Evolutionary conservation across 1,140 invertebrate genomes (phyloP), one percentile per base, ranked within the genome.

Genomic region (Lepidurus apus): DNA sequence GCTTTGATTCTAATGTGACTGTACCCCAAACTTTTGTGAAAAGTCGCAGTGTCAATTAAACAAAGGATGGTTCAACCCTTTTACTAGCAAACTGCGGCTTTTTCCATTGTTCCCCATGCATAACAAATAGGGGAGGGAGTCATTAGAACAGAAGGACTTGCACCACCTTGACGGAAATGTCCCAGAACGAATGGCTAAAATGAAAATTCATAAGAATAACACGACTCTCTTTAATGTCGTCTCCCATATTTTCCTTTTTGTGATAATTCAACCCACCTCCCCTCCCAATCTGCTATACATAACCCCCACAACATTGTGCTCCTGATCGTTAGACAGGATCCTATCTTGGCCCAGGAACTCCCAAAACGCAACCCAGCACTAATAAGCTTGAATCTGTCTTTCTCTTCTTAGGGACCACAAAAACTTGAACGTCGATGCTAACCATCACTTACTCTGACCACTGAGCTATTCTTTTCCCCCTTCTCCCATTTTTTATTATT

Each of bases 101-200:
- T 65, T 65, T 65, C 53, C 21, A 65, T 65, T 65, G 53, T 65
- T 65, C 21, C 17, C 53, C 53, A 65, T 65, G 53, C 53, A 65
- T 65, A 65, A 65, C 53, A 65, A 65, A 65, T 65, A 65, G 53
- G 53, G 53, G 53, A 65, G 53, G 53, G 53, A 65, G 17, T 21
- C 53, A 65, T 65, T 34, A 65, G 21, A n/a, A 65, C 13, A 65
- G 53, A 65, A 65, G 53, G 53, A 65, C 53, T 21, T 65, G 53
- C 53, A 65, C 53, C 53, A 65, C 53, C 53, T 65, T 65, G 53
- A 65, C 53, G 53, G n/a, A 65, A 65, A 65, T 65, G 53, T 65
- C 53, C 53, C 53, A 65, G 53, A 65, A 65, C 53, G 53, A 65
- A 65, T 65, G 53, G 53, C 53, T 65, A 65, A 65, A n/a, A 65